These are phyloP conservation scores for Cranoglanis bouderius DNA, from an alignment of 2,113 vertebrate genomes.

Conservation along the genomic window DNA sequence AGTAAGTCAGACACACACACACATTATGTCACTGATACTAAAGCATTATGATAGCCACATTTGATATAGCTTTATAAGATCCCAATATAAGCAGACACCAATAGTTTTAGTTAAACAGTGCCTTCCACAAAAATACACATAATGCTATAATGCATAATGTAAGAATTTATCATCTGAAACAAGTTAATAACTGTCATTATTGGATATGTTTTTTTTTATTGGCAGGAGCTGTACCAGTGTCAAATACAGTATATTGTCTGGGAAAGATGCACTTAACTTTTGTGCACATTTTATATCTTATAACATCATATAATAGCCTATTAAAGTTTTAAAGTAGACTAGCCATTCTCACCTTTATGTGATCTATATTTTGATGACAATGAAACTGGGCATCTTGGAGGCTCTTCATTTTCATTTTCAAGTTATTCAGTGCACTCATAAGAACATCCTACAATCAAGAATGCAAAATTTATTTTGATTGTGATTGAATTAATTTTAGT, in stretches of 20 bases:
- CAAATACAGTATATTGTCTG: not conserved
- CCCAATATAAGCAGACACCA: not conserved
- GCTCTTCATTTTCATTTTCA: not conserved
- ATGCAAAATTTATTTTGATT: not conserved
- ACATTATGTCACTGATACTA: not conserved
- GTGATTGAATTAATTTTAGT: not conserved
- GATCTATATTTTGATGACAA: not conserved
- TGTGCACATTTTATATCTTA: not conserved
- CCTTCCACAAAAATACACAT: not conserved
- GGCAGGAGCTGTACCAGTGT: not conserved
- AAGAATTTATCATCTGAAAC: not conserved
- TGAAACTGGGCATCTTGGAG: not conserved
- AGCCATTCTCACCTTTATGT: constrained; percentile 5
- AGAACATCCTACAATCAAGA: not conserved
- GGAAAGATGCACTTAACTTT: not conserved
- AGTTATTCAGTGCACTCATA: not conserved
- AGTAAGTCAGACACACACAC: not conserved
- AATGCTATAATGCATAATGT: no score
- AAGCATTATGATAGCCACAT: not conserved
- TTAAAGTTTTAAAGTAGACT: not conserved
- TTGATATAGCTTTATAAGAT: not conserved
- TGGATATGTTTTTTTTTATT: not conserved
- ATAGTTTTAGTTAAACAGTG: not conserved
- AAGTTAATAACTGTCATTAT: not conserved
- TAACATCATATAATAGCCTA: not conserved